These are phyloP conservation scores for Amblyjoppa proteus DNA, from an alignment of 2,888 invertebrate genomes.

Conservation along the genomic window DNA sequence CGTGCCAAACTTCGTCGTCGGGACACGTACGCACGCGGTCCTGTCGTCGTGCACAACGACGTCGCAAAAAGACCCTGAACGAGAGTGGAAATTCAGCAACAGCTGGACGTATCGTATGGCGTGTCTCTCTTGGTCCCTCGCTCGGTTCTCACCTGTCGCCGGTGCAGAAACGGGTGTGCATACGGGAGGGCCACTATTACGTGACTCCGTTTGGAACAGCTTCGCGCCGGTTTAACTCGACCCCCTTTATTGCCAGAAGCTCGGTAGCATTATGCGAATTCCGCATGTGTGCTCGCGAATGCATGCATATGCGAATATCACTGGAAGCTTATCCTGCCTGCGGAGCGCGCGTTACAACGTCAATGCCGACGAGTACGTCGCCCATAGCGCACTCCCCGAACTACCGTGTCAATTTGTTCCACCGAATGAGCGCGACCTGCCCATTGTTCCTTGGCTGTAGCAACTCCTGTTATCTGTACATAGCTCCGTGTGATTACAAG, in stretches of 20 bases:
- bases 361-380: not conserved
- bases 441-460: slow-evolving; percentile 3
- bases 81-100: slow-evolving; percentile 32
- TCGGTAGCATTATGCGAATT: slow-evolving; percentile 32
- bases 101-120: slow-evolving; percentile 19
- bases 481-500: not conserved
- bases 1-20: slow-evolving; percentile 9
- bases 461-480: not conserved
- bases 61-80: not conserved
- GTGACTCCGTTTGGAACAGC: slow-evolving; percentile 45
- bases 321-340: not conserved
- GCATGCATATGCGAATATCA: slow-evolving; percentile 13
- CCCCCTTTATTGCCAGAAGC: slow-evolving; percentile 31
- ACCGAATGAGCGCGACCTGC: slow-evolving; percentile 19
- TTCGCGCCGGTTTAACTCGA: slow-evolving; percentile 2
- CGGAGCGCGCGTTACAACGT: slow-evolving; percentile 3
- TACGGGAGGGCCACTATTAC: slow-evolving; percentile 30
- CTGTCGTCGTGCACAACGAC: slow-evolving; percentile 8
- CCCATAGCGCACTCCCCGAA: not conserved
- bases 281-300: slow-evolving; percentile 23
- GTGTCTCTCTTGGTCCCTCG: not conserved
- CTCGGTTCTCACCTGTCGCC: not conserved
- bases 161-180: not conserved
- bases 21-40: slow-evolving; percentile 24
- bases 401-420: slow-evolving; percentile 31